Conservation (phyloP, 2,797 vertebrate genomes). For the Sylvia borin region DNA sequence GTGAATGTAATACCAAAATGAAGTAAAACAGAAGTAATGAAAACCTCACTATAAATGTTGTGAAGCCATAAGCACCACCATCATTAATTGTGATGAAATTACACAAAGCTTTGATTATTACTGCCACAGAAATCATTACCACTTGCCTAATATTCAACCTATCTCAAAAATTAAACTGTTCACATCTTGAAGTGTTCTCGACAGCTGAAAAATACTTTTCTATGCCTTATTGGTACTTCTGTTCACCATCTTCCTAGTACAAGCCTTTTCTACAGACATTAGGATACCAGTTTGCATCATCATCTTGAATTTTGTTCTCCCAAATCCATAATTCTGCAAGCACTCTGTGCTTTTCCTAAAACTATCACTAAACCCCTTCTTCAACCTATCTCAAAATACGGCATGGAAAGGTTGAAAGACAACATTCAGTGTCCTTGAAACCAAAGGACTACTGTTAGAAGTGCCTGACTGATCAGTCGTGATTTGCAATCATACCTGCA, state of each 20-base stretch:
- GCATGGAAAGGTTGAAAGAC: not conserved
- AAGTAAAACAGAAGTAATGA: not conserved
- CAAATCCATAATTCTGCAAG: not conserved
- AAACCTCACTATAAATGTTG: not conserved
- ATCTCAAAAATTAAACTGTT: not conserved
- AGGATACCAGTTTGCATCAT: not conserved
- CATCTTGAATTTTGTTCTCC: not conserved
- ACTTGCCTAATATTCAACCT: not conserved
- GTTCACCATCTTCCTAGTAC: not conserved
- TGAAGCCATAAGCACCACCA: not conserved
- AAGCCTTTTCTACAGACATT: not conserved
- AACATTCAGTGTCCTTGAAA: slow-evolving; percentile 21
- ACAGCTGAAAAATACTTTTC: not conserved
- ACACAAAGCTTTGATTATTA: not conserved
- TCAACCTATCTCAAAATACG: not conserved
- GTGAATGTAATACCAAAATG: not conserved
- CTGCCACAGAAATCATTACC: not conserved
- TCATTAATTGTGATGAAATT: not conserved
- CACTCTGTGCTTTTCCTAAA: not conserved
- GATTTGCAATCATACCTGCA: slow-evolving; percentile 48
- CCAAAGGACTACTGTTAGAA: not conserved
- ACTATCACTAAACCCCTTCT: not conserved
- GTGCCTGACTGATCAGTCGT: slow-evolving; percentile 10
- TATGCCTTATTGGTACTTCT: not conserved
- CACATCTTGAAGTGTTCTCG: not conserved